phyloP scores from a whole-genome alignment of 2,888 invertebrate genomes.

The Andrena dorsata region DNA sequence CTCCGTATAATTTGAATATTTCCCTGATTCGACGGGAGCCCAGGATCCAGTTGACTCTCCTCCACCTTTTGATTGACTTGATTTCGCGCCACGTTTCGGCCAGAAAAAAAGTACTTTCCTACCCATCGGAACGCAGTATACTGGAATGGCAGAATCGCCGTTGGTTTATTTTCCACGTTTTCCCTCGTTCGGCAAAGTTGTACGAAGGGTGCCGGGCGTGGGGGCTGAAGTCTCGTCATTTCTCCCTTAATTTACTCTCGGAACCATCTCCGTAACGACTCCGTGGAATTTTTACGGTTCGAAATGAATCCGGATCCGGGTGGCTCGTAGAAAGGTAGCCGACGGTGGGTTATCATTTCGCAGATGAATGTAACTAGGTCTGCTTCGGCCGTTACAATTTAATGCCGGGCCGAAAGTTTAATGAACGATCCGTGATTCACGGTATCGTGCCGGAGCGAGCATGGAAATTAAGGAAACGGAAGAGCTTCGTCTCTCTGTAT shows the following conservation, averaged over 20 bases:
- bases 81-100: background rate
- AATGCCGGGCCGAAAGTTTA: background rate
- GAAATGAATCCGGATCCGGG: background rate
- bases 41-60: background rate
- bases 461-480: constrained; percentile 8
- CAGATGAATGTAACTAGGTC: background rate
- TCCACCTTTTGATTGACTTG: background rate
- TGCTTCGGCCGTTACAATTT: background rate
- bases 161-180: constrained; percentile 6
- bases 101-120: background rate
- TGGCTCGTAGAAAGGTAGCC: background rate
- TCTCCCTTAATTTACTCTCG: constrained; percentile 17
- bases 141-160: background rate
- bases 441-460: constrained; percentile 2
- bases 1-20: constrained; percentile 31
- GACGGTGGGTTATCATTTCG: background rate
- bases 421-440: constrained; percentile 21
- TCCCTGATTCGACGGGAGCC: background rate
- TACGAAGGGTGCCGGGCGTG: background rate
- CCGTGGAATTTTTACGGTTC: background rate
- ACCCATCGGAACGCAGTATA: background rate
- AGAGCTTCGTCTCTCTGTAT: background rate
- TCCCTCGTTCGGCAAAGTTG: background rate
- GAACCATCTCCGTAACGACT: background rate
- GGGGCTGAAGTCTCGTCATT: background rate